Conservation (phyloP, 2,797 vertebrate species). For the Fundulus diaphanus region DNA sequence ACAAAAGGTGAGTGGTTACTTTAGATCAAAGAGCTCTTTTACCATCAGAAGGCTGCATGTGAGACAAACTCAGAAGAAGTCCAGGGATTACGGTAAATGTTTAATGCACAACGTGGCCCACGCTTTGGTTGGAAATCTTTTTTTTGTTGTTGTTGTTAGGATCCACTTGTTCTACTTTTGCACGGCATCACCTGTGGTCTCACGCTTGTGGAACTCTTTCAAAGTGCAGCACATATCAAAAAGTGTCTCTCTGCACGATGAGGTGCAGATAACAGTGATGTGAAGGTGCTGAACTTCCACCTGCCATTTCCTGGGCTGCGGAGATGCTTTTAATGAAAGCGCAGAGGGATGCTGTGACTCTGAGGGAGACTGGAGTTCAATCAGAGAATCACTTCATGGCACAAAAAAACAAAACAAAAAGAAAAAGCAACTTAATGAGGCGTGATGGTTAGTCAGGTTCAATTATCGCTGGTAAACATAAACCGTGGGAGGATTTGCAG, state of each 20-base stretch:
- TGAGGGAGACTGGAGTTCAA: constrained; percentile 9
- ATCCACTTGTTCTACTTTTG: constrained; percentile 13
- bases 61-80: neutral
- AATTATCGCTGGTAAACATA: constrained; percentile 69
- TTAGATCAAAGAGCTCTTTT: neutral
- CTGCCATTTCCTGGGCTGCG: constrained; percentile 52
- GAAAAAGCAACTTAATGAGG: constrained; percentile 39
- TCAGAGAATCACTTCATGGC: constrained; percentile 21
- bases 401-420: constrained; percentile 1
- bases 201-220: constrained; percentile 16
- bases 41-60: constrained; percentile 12
- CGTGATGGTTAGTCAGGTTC: constrained; percentile 49
- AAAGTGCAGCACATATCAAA: constrained; percentile 42
- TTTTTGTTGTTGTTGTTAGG: constrained; percentile 11
- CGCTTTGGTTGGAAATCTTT: neutral
- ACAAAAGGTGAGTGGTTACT: constrained; percentile 27
- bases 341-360: constrained; percentile 8
- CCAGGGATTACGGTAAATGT: neutral
- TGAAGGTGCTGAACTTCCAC: constrained; percentile 53
- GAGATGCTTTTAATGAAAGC: constrained; percentile 36
- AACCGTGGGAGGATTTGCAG: constrained; percentile 54
- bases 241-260: constrained; percentile 27
- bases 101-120: neutral
- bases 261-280: constrained; percentile 49
- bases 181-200: constrained; percentile 21